Evolutionary conservation across 2,797 vertebrate genomes (phyloP).

Genomic region (Mus spretus): DNA sequence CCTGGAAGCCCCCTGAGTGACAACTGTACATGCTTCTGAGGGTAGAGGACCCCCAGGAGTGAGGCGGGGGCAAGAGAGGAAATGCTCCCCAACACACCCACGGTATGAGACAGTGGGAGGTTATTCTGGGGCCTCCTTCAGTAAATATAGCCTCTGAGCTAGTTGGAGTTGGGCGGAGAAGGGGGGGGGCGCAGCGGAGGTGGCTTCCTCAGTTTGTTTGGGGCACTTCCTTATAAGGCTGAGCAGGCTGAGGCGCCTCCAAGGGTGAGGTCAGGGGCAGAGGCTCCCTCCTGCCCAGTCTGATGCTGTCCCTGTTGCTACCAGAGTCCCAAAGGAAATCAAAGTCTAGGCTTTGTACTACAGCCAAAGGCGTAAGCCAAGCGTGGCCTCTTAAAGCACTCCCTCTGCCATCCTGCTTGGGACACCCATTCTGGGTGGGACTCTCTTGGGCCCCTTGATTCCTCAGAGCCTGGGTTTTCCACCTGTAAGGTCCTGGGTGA

Average conservation of each 20-base stretch:
- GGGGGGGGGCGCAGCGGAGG: conserved; percentile 64
- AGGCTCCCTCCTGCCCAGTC: conserved; percentile 60
- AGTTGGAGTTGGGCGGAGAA: not conserved
- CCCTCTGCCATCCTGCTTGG: not conserved
- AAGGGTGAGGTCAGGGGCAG: conserved; percentile 82
- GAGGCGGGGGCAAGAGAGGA: not conserved
- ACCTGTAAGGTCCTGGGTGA: not conserved
- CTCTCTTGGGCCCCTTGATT: no score
- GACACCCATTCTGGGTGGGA: not conserved
- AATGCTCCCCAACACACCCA: not conserved
- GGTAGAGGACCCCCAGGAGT: conserved; percentile 32
- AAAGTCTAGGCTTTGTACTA: conserved; percentile 60
- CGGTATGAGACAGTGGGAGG: conserved; percentile 63
- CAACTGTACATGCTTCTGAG: conserved; percentile 21
- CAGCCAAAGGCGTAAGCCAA: not conserved
- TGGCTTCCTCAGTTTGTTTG: conserved; percentile 82
- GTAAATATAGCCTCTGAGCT: conserved; percentile 80
- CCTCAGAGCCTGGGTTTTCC: not conserved
- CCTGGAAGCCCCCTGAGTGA: not conserved
- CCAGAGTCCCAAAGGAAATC: conserved; percentile 73
- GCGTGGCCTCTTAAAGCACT: conserved; percentile 41
- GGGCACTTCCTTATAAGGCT: conserved; percentile 84
- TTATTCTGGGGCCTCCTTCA: conserved; percentile 79
- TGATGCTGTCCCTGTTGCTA: conserved; percentile 26
- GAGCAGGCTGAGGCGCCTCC: conserved; percentile 38